Evolutionary conservation across 2,888 invertebrate genomes (phyloP), one percentile per base, ranked within the genome.

Genomic region (Muscina levida): DNA sequence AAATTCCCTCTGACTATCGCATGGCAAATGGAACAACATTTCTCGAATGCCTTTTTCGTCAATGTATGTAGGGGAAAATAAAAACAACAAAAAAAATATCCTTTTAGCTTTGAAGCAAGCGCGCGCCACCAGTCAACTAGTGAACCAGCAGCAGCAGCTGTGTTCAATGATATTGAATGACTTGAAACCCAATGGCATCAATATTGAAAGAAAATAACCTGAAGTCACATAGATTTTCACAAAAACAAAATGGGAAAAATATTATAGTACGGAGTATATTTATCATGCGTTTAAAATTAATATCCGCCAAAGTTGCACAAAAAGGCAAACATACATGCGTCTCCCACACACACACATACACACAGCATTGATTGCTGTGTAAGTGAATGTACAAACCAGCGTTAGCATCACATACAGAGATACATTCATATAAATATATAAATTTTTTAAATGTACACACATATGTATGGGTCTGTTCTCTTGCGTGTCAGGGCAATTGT

Each of bases 261-360:
- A 51, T 51, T 22, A 67, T 67, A 71, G 44, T 74, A 71, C 71
- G 39, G 39, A 26, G 37, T 67, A 76, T 82, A 83, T 82, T 83
- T 83, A 82, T 83, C 82, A 83, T 76, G 75, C 77, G 81, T 79
- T 83, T 81, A 74, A 83, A 84, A 83, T 84, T 84, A 83, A 84
- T 84, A 84, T 84, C 84, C 82, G 83, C 66, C 75, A 68, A 70
- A 79, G 31, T 48, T 37, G 46, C 44, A 48, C 46, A 44, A 10
- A 24, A 66, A 2, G 13, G 39, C n/a, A 53, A n/a, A 24, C 37
- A n/a, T n/a, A n/a, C n/a, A n/a, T n/a, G n/a, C n/a, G n/a, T n/a
- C n/a, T n/a, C n/a, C n/a, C 13, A n/a, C n/a, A n/a, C 62, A 70
- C 31, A 42, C 15, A 19, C 65, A 56, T 22, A 31, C 17, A 17